Evolutionary conservation across 2,113 vertebrate genomes (phyloP).

Genomic region (Rhodinocichla rosea): DNA sequence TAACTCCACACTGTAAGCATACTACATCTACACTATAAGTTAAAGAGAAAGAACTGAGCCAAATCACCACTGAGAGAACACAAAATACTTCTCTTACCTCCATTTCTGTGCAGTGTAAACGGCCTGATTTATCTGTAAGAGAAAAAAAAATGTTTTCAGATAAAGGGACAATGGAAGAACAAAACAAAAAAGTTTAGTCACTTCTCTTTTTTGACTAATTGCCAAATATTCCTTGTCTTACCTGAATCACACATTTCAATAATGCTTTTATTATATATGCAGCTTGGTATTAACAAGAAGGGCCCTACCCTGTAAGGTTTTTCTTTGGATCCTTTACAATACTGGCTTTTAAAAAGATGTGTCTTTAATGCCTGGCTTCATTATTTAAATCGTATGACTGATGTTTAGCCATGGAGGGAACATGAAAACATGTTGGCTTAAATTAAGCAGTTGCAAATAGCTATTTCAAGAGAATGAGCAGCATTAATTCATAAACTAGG

Average conservation of each 20-base stretch:
- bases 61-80: background rate
- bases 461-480: conserved; percentile 1
- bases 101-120: conserved; percentile 78
- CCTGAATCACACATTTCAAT: background rate
- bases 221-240: background rate
- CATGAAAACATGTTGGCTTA: background rate
- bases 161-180: background rate
- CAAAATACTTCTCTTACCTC: conserved; percentile 81
- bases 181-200: background rate
- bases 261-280: background rate
- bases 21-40: background rate
- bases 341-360: background rate
- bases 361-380: conserved; percentile 1
- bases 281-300: background rate
- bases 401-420: conserved; percentile 6
- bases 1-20: background rate
- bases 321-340: conserved; percentile 1
- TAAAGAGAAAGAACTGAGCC: background rate
- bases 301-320: background rate
- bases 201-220: background rate
- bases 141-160: conserved; percentile 16
- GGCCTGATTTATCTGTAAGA: conserved; percentile 79
- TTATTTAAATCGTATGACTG: conserved; percentile 35
- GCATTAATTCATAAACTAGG: conserved; percentile 1
- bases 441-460: conserved; percentile 12